phyloP scores from a whole-genome alignment of 2,113 vertebrate genomes.

The Lampris megalopsis region DNA sequence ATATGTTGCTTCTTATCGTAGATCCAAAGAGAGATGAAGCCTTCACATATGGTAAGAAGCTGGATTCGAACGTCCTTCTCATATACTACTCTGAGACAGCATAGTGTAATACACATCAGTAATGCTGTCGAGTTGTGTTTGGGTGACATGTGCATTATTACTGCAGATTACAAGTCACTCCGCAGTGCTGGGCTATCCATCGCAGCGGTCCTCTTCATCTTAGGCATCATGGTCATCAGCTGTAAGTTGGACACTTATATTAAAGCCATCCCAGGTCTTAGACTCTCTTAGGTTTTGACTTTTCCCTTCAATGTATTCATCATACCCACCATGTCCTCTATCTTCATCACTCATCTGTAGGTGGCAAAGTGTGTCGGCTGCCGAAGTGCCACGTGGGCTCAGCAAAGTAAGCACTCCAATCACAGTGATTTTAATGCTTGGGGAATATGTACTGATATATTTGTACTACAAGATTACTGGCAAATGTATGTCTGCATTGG shows the following conservation, averaged over 20 bases:
- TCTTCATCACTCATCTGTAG: slow-evolving; percentile 42
- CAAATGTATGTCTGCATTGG: background rate
- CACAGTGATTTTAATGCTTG: too few species aligned
- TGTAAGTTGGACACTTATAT: slow-evolving; percentile 69
- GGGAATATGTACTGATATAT: too few species aligned
- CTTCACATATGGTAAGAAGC: slow-evolving; percentile 71
- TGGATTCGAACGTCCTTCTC: background rate
- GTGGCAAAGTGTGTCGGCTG: slow-evolving; percentile 56
- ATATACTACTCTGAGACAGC: background rate
- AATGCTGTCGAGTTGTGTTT: too few species aligned
- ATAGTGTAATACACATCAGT: background rate
- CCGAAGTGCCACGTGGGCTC: slow-evolving; percentile 61
- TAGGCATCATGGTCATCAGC: slow-evolving; percentile 77
- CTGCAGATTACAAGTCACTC: slow-evolving; percentile 69
- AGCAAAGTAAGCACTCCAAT: slow-evolving; percentile 59
- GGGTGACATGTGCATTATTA: slow-evolving; percentile 10
- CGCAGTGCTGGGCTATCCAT: slow-evolving; percentile 67
- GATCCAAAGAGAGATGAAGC: slow-evolving; percentile 40
- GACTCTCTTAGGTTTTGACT: background rate
- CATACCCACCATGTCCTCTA: background rate
- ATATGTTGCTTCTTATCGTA: slow-evolving; percentile 22
- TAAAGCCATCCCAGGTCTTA: background rate
- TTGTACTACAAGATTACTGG: background rate
- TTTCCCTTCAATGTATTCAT: background rate
- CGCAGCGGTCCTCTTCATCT: slow-evolving; percentile 74